phyloP scores from a whole-genome alignment of 2,797 vertebrate species.

The Streptopelia turtur region DNA sequence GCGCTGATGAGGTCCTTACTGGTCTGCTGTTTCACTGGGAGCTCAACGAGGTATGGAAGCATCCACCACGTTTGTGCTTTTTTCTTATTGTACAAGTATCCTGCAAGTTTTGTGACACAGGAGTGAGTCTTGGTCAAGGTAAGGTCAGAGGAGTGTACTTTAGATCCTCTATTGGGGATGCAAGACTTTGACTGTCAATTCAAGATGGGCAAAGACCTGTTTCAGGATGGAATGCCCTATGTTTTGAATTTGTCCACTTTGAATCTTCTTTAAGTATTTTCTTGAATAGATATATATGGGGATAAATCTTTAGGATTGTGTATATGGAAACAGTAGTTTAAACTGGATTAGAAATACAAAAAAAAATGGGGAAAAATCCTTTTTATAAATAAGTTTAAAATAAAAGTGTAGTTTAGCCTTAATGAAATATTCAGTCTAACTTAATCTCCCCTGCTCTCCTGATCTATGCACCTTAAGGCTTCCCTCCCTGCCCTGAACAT shows the following conservation, averaged over 20 bases:
- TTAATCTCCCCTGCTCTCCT: not conserved
- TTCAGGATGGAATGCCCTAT: not conserved
- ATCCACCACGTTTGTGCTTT: fast-evolving
- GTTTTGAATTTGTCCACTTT: not conserved
- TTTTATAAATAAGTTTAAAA: not conserved
- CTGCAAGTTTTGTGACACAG: not conserved
- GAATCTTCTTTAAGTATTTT: not conserved
- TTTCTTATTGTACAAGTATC: not conserved
- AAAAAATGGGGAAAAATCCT: not conserved
- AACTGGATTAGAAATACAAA: not conserved
- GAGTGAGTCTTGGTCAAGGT: not conserved
- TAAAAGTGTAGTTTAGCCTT: not conserved
- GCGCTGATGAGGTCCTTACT: not conserved
- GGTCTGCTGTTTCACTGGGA: not conserved
- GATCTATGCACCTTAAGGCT: not conserved
- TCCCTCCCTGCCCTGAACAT: fast-evolving
- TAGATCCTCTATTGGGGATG: fast-evolving
- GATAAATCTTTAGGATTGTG: not conserved
- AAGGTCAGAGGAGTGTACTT: not conserved
- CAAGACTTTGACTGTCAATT: not conserved
- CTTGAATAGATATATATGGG: too few species aligned
- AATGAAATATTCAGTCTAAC: not conserved
- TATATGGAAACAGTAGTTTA: not conserved
- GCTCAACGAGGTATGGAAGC: not conserved
- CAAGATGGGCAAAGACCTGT: not conserved